phyloP scores from a whole-genome alignment of 2,113 vertebrate genomes.

The Pao palembangensis region DNA sequence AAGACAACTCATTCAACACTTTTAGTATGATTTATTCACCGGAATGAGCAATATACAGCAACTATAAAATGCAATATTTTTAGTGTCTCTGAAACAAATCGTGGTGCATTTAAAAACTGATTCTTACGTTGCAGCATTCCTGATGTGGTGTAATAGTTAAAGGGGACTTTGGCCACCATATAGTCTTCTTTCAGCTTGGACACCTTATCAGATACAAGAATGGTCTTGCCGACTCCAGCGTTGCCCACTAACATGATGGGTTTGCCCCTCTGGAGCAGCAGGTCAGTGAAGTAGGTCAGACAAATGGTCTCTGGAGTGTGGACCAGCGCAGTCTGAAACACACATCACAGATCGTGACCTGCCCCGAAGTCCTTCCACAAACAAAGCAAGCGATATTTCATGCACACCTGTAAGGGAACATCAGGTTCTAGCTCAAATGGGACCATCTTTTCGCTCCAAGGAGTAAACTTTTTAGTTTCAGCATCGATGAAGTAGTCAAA shows the following conservation, averaged over 20 bases:
- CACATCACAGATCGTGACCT: not conserved
- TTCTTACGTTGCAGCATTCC: constrained; percentile 63
- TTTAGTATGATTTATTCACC: too few species aligned
- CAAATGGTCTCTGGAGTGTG: constrained; percentile 67
- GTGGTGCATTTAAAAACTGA: not conserved
- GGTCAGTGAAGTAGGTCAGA: constrained; percentile 71
- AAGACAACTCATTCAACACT: too few species aligned
- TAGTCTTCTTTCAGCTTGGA: constrained; percentile 70
- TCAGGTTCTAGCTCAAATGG: constrained; percentile 75
- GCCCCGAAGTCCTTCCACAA: not conserved
- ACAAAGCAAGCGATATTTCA: not conserved
- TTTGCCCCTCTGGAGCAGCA: constrained; percentile 72
- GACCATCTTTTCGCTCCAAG: constrained; percentile 73
- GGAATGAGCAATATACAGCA: too few species aligned
- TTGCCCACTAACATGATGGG: constrained; percentile 71
- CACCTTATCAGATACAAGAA: constrained; percentile 70
- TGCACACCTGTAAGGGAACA: constrained; percentile 67
- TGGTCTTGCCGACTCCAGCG: constrained; percentile 72
- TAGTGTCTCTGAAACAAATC: not conserved
- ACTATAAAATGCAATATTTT: too few species aligned
- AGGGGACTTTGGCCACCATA: constrained; percentile 67
- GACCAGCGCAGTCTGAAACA: constrained; percentile 66
- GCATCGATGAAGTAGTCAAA: constrained; percentile 85
- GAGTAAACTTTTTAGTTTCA: constrained; percentile 79
- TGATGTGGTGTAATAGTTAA: constrained; percentile 71